These are phyloP conservation scores for Monochamus saltuarius DNA, from an alignment of 1,140 invertebrate genomes.

Conservation along the genomic window DNA sequence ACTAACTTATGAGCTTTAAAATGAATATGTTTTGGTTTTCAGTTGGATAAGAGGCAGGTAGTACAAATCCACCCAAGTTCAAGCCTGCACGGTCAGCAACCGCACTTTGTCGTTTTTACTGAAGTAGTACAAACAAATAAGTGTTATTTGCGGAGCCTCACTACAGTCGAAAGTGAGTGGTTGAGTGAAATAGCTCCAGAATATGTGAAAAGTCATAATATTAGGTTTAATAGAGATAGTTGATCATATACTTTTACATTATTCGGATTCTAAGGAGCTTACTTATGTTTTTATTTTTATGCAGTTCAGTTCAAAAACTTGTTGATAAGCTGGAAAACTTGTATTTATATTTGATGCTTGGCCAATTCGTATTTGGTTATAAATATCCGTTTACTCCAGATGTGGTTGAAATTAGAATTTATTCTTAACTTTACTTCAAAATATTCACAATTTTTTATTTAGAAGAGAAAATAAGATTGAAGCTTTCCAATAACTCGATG, in stretches of 20 bases:
- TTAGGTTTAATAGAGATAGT: conserved; percentile 25
- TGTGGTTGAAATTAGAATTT: too few species aligned
- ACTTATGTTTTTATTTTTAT: too few species aligned
- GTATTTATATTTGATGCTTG: too few species aligned
- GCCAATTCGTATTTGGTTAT: too few species aligned
- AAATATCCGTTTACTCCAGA: too few species aligned
- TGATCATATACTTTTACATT: conserved; percentile 3
- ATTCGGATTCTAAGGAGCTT: too few species aligned
- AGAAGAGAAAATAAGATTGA: too few species aligned
- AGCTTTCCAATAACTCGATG: too few species aligned
- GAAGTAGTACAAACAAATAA: conserved; percentile 86
- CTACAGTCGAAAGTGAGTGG: conserved; percentile 75
- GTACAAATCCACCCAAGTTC: conserved; percentile 85
- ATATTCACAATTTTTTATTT: too few species aligned
- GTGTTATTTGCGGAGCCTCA: conserved; percentile 77
- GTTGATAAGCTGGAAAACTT: too few species aligned
- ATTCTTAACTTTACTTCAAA: too few species aligned
- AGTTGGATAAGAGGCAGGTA: conserved; percentile 65
- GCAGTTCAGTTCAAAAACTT: too few species aligned
- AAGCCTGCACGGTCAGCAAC: conserved; percentile 70
- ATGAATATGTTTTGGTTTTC: conserved; percentile 36
- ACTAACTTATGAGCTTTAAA: neutral
- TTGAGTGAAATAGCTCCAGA: conserved; percentile 61
- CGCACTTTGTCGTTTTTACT: conserved; percentile 81
- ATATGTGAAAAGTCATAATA: conserved; percentile 44